Evolutionary conservation across 2,797 vertebrate genomes (phyloP), one percentile per base, ranked within the genome.

Genomic region (Microchirus variegatus): DNA sequence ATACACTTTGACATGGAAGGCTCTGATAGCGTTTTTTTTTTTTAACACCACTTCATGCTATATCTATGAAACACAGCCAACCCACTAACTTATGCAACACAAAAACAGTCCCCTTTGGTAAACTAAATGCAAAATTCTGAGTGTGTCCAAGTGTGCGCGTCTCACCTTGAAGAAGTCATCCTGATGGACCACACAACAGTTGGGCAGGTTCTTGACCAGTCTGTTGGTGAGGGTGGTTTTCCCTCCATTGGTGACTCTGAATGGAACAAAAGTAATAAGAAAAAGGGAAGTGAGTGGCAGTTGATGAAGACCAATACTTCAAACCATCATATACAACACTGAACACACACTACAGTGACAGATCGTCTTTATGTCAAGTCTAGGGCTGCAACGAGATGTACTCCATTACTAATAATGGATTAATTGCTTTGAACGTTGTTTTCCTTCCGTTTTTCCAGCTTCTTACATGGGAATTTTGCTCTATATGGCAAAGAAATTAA

Each of bases 101-200:
- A 49, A 15, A 73, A 22, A 17, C 59, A 5, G 11, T 42, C 56
- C 38, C 55, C 47, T 56, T n/a, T 11, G 9, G 14, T 40, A 62
- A 54, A 57, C 51, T 62, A 31, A 1, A 64, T 47, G 3, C 18
- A 59, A n/a, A 50, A 45, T 45, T n/a, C n/a, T 35, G 1, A 47
- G 14, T 2, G 36, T 0, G 1, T 14, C 2, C 59, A 17, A 7
- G 38, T 54, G 4, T 54, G 31, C 35, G 48, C 49, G 31, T 15
- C 92, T 93, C 90, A 97, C 95, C 95, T 96, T 96, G 89, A 96
- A 96, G 89, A 97, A 96, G 89, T 96, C 94, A 72, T 97, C 95
- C 83, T 96, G 96, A 65, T 96, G 95, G 5, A 96, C 95, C 43
- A 97, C 95, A 55, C 96, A 95, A 76, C 95, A 96, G 91, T 95